These are phyloP conservation scores for Drosophila cyrtoloma DNA, from an alignment of 2,888 invertebrate genomes.

Conservation along the genomic window DNA sequence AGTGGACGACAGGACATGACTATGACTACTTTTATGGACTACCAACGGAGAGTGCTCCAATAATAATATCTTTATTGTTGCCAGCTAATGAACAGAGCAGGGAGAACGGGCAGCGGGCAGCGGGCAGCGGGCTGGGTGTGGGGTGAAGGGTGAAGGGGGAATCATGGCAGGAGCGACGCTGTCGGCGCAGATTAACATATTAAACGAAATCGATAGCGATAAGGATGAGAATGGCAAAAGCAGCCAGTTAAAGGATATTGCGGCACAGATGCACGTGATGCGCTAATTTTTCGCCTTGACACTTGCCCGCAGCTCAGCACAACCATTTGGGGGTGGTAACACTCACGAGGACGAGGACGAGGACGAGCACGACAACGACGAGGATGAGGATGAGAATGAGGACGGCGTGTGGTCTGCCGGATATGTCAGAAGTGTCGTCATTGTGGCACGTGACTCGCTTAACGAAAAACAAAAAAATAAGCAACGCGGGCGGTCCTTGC, in stretches of 20 bases:
- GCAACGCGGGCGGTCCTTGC: constrained; percentile 70
- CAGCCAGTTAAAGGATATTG: constrained; percentile 68
- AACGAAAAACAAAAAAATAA: constrained; percentile 52
- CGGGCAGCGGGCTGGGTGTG: background rate
- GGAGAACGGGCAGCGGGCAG: background rate
- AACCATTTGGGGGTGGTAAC: constrained; percentile 24
- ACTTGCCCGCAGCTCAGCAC: constrained; percentile 69
- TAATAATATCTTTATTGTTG: constrained; percentile 64
- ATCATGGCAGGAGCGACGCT: constrained; percentile 15
- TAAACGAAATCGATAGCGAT: constrained; percentile 79
- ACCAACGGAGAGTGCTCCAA: constrained; percentile 55
- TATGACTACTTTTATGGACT: constrained; percentile 64
- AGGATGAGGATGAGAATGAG: background rate
- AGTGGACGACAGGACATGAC: constrained; percentile 66
- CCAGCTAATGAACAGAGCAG: constrained; percentile 62
- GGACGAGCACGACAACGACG: background rate
- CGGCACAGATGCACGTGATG: constrained; percentile 79
- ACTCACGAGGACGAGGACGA: constrained; percentile 1
- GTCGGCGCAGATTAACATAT: constrained; percentile 76
- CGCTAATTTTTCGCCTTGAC: constrained; percentile 78
- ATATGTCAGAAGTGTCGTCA: constrained; percentile 80
- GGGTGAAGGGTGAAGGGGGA: background rate
- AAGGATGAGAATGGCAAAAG: constrained; percentile 38
- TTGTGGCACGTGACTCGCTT: constrained; percentile 73
- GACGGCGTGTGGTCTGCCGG: constrained; percentile 77